Evolutionary conservation across 2,113 vertebrate genomes (phyloP).

Genomic region (Trachemys scripta): DNA sequence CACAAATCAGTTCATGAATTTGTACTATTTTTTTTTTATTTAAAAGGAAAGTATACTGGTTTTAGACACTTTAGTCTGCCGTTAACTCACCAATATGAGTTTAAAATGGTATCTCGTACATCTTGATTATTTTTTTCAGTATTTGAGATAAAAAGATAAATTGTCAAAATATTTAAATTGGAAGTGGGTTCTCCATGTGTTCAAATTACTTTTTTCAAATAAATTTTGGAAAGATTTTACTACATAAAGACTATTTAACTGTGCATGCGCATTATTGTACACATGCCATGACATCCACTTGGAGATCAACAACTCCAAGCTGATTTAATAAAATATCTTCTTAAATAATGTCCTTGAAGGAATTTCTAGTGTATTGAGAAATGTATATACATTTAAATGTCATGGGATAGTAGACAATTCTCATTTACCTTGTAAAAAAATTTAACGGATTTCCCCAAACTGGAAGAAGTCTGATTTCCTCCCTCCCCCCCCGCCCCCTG

Average conservation of each 20-base stretch:
- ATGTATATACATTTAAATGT: background rate
- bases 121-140: background rate
- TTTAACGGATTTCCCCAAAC: background rate
- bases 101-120: background rate
- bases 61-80: constrained; percentile 4
- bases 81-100: background rate
- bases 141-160: background rate
- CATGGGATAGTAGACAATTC: background rate
- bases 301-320: background rate
- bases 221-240: constrained; percentile 14
- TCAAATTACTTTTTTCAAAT: background rate
- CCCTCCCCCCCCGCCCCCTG: too few species aligned
- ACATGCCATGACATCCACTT: background rate
- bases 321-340: background rate
- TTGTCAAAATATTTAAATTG: background rate
- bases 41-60: background rate
- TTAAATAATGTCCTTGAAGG: background rate
- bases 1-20: background rate
- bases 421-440: background rate
- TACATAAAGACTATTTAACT: background rate
- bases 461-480: background rate
- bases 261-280: background rate
- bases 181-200: background rate
- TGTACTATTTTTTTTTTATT: background rate
- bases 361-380: background rate